Evolutionary conservation across 1,140 invertebrate genomes (phyloP).

Genomic region (Trichonephila clavata): DNA sequence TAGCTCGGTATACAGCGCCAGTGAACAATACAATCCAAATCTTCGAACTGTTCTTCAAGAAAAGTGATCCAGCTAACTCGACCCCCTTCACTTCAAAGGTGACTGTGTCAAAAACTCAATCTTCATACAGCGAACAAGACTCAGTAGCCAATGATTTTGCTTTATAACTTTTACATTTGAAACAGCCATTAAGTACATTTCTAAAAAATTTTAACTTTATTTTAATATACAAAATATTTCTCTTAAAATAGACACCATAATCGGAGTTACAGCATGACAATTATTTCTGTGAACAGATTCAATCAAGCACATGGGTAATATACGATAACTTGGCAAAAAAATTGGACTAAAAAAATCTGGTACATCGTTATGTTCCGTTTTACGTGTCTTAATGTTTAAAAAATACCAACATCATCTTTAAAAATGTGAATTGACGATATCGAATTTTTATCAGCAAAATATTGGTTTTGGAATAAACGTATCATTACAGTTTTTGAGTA

Average conservation of each 20-base stretch:
- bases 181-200: neutral
- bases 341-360: neutral
- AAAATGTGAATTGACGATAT: neutral
- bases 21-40: neutral
- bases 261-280: constrained; percentile 26
- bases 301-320: neutral
- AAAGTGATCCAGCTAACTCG: neutral
- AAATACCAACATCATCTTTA: neutral
- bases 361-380: neutral
- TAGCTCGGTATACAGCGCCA: too few relatives aligned
- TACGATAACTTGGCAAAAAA: neutral
- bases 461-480: too few relatives aligned
- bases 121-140: neutral
- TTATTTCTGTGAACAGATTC: neutral
- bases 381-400: neutral
- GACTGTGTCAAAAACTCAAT: neutral
- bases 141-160: neutral
- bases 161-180: too few relatives aligned
- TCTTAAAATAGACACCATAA: neutral
- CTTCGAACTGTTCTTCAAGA: neutral
- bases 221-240: constrained; percentile 27
- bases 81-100: neutral
- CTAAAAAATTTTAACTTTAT: neutral
- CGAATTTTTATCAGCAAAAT: too few relatives aligned
- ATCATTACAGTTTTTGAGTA: too few relatives aligned